Percentiles rank a stretch among this genome's conserved stretches.
phyloP scores from a whole-genome alignment of 2,888 invertebrate genomes.

The Conus canariensis region DNA sequence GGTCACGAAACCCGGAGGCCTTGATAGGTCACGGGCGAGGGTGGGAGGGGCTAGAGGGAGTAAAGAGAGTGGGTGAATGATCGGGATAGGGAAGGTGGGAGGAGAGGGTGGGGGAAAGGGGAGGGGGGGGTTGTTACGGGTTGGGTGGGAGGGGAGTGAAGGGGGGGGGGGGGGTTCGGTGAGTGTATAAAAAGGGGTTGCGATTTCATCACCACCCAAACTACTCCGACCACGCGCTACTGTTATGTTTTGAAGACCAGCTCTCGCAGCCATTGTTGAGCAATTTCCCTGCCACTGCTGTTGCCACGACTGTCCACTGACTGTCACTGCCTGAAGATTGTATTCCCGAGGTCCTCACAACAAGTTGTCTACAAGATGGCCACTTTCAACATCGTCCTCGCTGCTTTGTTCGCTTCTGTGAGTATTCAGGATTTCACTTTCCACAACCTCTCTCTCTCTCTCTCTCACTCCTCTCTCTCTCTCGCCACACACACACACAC shows the following conservation, averaged over 20 bases:
- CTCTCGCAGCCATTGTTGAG: not conserved
- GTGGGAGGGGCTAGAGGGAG: not conserved
- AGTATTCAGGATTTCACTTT: not conserved
- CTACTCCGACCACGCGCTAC: not conserved
- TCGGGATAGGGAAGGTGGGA: not conserved
- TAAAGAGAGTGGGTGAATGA: not conserved
- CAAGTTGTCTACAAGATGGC: not conserved
- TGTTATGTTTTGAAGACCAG: not conserved
- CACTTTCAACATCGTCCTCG: not conserved
- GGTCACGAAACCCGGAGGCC: not conserved
- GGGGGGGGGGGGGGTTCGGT: not conserved
- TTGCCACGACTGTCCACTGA: not conserved
- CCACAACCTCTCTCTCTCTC: too few species aligned
- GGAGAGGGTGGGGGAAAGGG: not conserved
- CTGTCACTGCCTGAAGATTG: too few species aligned
- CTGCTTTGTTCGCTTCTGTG: slow-evolving; percentile 4
- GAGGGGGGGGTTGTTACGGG: not conserved
- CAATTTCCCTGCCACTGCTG: too few species aligned
- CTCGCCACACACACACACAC: slow-evolving; percentile 21
- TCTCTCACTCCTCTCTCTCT: too few species aligned
- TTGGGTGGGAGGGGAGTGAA: not conserved
- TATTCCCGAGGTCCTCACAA: too few species aligned
- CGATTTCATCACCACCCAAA: slow-evolving; percentile 18
- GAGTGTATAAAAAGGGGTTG: not conserved
- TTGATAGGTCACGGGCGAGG: not conserved